A percentile compares a stretch with the other conserved stretches of the same genome.
These are phyloP conservation scores for Rhea pennata DNA, from an alignment of 2,113 vertebrate species.

Conservation along the genomic window DNA sequence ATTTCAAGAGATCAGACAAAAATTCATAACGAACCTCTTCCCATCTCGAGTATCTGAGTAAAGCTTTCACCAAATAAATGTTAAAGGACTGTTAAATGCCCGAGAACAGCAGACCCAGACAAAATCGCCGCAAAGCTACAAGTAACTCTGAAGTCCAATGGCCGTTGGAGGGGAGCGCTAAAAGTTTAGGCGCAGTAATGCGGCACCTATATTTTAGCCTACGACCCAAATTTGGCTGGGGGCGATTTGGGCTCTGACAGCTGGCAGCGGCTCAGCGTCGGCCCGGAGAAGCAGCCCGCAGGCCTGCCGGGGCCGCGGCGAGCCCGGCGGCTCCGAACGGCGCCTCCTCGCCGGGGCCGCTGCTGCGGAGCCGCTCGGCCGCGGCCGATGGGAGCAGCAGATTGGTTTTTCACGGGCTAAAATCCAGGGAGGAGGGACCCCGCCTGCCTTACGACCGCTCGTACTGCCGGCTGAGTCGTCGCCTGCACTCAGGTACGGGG, in stretches of 20 bases:
- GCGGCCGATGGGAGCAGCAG: neutral
- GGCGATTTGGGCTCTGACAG: conserved; percentile 22
- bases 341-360: no score
- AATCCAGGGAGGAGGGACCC: neutral
- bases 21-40: neutral
- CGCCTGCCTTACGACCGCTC: conserved; percentile 28
- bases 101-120: neutral
- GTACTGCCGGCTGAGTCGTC: neutral
- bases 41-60: neutral
- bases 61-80: neutral
- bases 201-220: conserved; percentile 23
- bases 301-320: neutral
- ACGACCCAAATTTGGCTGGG: neutral
- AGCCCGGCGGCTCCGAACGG: no score
- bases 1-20: neutral
- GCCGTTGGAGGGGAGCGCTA: neutral
- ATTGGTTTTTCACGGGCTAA: conserved; percentile 30
- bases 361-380: no score
- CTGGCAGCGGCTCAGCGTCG: neutral
- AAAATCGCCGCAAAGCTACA: conserved; percentile 4
- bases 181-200: neutral
- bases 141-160: neutral
- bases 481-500: neutral
- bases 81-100: neutral
- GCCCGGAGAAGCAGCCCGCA: neutral